A percentile compares a stretch with the other conserved stretches of the same genome.
These are phyloP conservation scores for Mesorhabditis belari DNA, from an alignment of 2,888 invertebrate genomes.

Conservation along the genomic window DNA sequence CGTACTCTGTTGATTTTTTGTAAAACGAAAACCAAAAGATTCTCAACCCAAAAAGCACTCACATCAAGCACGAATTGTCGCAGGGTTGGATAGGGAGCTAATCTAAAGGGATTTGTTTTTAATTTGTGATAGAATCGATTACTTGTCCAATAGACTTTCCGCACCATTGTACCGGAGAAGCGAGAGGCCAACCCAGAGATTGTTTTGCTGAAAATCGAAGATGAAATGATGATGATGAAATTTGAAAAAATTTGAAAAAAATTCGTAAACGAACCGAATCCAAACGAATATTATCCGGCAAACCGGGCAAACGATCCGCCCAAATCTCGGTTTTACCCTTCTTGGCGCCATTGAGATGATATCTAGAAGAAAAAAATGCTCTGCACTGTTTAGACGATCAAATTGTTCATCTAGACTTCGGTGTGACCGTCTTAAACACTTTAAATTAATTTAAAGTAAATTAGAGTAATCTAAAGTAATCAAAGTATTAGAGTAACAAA, in stretches of 20 bases:
- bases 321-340: conserved; percentile 74
- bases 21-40: neutral
- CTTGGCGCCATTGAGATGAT: too few relatives aligned
- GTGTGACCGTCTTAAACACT: too few relatives aligned
- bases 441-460: too few relatives aligned
- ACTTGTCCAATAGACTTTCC: conserved; percentile 14
- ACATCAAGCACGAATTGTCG: conserved; percentile 28
- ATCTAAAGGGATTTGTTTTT: conserved; percentile 19
- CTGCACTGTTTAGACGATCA: too few relatives aligned
- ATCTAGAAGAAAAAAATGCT: too few relatives aligned
- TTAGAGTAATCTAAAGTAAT: too few relatives aligned
- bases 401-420: too few relatives aligned
- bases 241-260: neutral
- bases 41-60: too few relatives aligned
- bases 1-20: neutral
- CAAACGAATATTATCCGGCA: conserved; percentile 66
- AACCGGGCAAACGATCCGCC: conserved; percentile 65
- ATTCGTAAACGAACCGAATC: conserved; percentile 4
- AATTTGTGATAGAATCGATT: too few relatives aligned
- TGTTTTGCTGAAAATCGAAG: too few relatives aligned
- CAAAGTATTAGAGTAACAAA: too few relatives aligned
- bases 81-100: conserved; percentile 30
- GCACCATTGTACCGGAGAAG: conserved; percentile 7
- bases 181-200: conserved; percentile 25
- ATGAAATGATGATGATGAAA: too few relatives aligned